phyloP scores from a whole-genome alignment of 2,888 invertebrate species.

The Apeira syringaria region DNA sequence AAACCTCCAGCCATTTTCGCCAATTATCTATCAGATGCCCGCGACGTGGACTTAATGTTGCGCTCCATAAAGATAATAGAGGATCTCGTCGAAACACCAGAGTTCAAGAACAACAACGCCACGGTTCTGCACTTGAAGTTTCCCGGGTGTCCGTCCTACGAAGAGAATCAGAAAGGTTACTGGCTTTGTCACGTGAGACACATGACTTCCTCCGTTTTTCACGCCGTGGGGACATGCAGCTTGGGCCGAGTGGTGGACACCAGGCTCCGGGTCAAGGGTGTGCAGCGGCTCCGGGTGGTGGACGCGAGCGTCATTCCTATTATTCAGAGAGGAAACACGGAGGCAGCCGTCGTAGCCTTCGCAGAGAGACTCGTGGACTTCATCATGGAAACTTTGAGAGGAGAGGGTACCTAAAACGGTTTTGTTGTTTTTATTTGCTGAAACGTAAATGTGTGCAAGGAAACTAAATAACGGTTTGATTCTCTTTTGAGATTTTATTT shows the following conservation, averaged over 20 bases:
- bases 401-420: too few relatives aligned
- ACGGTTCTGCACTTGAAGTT: slow-evolving; percentile 39
- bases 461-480: too few relatives aligned
- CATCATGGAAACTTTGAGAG: slow-evolving; percentile 13
- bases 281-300: slow-evolving; percentile 47
- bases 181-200: slow-evolving; percentile 60
- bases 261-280: slow-evolving; percentile 48
- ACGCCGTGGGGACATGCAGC: slow-evolving; percentile 54
- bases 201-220: slow-evolving; percentile 53
- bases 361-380: slow-evolving; percentile 55
- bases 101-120: slow-evolving; percentile 38
- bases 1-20: slow-evolving; percentile 47
- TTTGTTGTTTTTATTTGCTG: too few relatives aligned
- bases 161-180: slow-evolving; percentile 33
- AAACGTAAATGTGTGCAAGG: too few relatives aligned
- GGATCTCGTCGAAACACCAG: slow-evolving; percentile 39
- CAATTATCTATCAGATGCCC: slow-evolving; percentile 48
- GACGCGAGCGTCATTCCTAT: slow-evolving; percentile 50
- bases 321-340: slow-evolving; percentile 53
- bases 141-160: slow-evolving; percentile 41
- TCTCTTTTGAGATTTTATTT: too few relatives aligned
- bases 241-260: slow-evolving; percentile 52
- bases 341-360: slow-evolving; percentile 52
- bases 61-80: slow-evolving; percentile 46
- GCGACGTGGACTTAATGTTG: slow-evolving; percentile 49